Conservation (phyloP, 2,888 invertebrate species). For the Xestia rhomboidea region DNA sequence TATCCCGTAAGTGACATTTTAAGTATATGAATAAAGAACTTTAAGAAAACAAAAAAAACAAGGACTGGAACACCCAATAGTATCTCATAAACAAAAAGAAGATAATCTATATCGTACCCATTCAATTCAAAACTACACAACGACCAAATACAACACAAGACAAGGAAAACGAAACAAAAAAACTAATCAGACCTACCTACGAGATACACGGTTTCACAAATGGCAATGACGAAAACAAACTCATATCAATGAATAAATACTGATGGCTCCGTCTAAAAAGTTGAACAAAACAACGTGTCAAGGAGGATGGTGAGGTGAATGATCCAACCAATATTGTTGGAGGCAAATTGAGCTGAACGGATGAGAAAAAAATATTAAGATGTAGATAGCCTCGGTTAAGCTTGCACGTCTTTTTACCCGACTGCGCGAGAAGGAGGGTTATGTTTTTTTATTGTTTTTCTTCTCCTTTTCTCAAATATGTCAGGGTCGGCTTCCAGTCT, state of each 20-base stretch:
- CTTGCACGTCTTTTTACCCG: not conserved
- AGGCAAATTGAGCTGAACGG: conserved; percentile 55
- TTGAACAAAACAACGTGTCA: conserved; percentile 65
- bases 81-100: not conserved
- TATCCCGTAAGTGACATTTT: no score
- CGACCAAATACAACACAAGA: not conserved
- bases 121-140: conserved; percentile 34
- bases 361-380: conserved; percentile 43
- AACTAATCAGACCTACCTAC: conserved; percentile 36
- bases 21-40: no score
- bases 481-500: not conserved
- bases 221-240: conserved; percentile 54
- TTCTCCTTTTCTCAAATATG: not conserved
- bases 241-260: conserved; percentile 64
- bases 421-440: no score
- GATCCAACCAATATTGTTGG: conserved; percentile 54
- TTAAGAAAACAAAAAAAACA: not conserved
- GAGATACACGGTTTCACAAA: conserved; percentile 54
- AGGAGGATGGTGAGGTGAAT: conserved; percentile 60
- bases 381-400: conserved; percentile 15
- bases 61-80: not conserved
- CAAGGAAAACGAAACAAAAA: conserved; percentile 18
- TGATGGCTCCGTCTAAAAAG: conserved; percentile 54
- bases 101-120: rapidly evolving
- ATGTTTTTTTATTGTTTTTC: no score